Evolutionary conservation across 1,140 invertebrate genomes (phyloP), one percentile per base, ranked within the genome.

Genomic region (Hycleus phaleratus): DNA sequence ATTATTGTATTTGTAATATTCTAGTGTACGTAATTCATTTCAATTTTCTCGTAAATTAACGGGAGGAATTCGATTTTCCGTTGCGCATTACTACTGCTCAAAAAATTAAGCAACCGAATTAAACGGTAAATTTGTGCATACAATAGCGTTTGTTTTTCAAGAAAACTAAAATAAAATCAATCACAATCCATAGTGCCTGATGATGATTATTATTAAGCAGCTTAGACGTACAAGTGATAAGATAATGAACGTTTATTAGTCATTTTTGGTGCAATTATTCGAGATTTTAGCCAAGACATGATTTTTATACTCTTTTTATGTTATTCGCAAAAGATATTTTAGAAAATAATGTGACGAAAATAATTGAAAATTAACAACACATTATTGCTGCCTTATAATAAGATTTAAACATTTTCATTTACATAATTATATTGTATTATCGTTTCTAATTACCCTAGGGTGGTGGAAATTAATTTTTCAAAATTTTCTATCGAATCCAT

Each of bases 141-240:
- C 32, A 32, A 32, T 32, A 32, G 32, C 7, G 18, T 18, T 18
- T 18, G 18, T 18, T 18, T 18, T 18, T 18, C 18, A 18, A 18
- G 18, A 32, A 32, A 32, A 32, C 7, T 32, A 25, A 55, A 54
- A n/a, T 47, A 43, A 55, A 45, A 55, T 46, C 45, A 55, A 55
- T 55, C 52, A 62, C 61, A 59, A 62, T 62, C 57, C 58, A 60
- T 62, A 59, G 61, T 62, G 61, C 61, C 61, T 62, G 61, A 53
- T 18, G 18, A 18, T 18, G 18, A 18, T 18, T 18, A 18, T 18
- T 18, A 18, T 49, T 56, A 46, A 56, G 53, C 61, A 62, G 57
- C 58, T 59, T 62, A 47, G 51, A 53, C 56, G 53, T 59, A 59
- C 53, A 62, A 62, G 60, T 62, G 60, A 62, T 62, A 62, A 46